These are phyloP conservation scores for Lepidochitona cinerea DNA, from an alignment of 2,888 invertebrate species.

Conservation along the genomic window DNA sequence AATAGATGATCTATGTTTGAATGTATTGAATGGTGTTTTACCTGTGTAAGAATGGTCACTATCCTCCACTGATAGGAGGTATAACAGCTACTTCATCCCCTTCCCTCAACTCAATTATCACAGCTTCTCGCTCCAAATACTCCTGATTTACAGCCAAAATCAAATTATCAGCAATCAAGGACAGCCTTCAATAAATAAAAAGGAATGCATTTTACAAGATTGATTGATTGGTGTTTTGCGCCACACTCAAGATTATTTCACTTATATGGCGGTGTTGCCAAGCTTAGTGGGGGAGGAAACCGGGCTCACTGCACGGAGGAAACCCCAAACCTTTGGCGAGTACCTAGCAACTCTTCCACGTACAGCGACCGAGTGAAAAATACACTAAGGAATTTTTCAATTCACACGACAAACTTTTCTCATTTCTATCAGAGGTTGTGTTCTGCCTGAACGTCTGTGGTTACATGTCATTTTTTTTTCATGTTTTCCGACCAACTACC, in stretches of 20 bases:
- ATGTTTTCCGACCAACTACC: too few species aligned
- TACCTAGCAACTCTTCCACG: neutral
- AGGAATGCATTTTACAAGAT: neutral
- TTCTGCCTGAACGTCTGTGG: too few species aligned
- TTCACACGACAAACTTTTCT: too few species aligned
- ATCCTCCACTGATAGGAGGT: slow-evolving; percentile 95
- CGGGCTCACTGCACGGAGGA: neutral
- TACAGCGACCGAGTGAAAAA: too few species aligned
- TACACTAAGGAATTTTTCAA: too few species aligned
- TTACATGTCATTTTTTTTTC: too few species aligned
- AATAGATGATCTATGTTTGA: too few species aligned
- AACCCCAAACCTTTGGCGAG: neutral
- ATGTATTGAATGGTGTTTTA: too few species aligned
- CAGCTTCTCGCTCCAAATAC: slow-evolving; percentile 77
- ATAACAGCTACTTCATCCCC: slow-evolving; percentile 92
- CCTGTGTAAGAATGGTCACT: too few species aligned
- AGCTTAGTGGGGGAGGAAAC: neutral
- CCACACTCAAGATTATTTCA: neutral
- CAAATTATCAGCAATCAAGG: slow-evolving; percentile 79
- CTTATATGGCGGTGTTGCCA: neutral
- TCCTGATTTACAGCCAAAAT: slow-evolving; percentile 88
- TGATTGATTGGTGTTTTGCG: neutral
- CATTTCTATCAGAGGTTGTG: too few species aligned
- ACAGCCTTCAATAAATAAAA: slow-evolving; percentile 71
- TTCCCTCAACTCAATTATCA: slow-evolving; percentile 71